phyloP scores from a whole-genome alignment of 2,888 invertebrate species.

The Tillus elongatus region DNA sequence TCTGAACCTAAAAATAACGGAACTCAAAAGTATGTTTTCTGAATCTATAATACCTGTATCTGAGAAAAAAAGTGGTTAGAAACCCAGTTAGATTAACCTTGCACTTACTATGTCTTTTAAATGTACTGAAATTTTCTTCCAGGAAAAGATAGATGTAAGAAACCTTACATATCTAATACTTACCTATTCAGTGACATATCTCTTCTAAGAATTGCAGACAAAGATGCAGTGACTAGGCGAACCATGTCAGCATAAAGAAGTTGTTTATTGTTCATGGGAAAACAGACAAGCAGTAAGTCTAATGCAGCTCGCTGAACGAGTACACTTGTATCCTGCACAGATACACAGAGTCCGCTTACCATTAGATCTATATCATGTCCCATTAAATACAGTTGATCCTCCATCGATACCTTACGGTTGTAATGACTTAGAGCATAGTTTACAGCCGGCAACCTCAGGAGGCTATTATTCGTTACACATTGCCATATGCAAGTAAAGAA shows the following conservation, averaged over 20 bases:
- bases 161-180: no score
- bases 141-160: no score
- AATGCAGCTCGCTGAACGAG: slow-evolving; percentile 78
- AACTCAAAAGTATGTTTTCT: no score
- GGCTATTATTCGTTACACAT: slow-evolving; percentile 70
- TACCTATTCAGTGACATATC: slow-evolving; percentile 84
- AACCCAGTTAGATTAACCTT: no score
- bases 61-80: no score
- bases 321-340: slow-evolving; percentile 69
- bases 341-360: slow-evolving; percentile 67
- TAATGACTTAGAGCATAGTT: slow-evolving; percentile 71
- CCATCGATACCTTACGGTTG: slow-evolving; percentile 66
- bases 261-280: slow-evolving; percentile 75
- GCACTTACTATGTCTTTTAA: no score
- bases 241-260: slow-evolving; percentile 60
- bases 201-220: slow-evolving; percentile 66
- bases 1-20: no score
- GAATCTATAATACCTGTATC: no score
- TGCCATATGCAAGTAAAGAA: slow-evolving; percentile 88
- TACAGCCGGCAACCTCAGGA: slow-evolving; percentile 72
- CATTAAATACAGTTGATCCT: slow-evolving; percentile 74
- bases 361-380: slow-evolving; percentile 76
- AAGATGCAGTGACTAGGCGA: slow-evolving; percentile 60
- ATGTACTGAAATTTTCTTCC: no score
- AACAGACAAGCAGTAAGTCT: slow-evolving; percentile 72